These are phyloP conservation scores for Coluber constrictor DNA, from an alignment of 2,797 vertebrate species.

Conservation along the genomic window DNA sequence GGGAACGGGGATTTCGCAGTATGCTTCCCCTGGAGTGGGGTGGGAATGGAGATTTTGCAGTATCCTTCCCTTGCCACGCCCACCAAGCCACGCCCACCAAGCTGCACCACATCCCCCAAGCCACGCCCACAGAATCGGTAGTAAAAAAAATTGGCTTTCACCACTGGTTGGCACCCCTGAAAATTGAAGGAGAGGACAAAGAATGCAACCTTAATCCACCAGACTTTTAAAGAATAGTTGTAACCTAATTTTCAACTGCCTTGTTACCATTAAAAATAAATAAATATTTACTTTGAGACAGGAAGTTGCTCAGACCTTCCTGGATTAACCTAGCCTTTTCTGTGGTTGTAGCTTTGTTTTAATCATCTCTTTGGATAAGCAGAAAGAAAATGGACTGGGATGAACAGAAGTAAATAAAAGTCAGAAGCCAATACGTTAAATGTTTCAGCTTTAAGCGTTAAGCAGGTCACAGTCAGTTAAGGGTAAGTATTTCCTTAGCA, in stretches of 20 bases:
- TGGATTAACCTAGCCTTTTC: background rate
- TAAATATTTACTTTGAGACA: constrained; percentile 7
- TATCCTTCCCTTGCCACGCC: no score
- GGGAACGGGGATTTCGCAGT: no score
- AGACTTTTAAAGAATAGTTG: constrained; percentile 20
- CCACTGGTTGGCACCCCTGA: background rate
- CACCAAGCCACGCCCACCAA: no score
- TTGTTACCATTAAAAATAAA: background rate
- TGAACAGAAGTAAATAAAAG: background rate
- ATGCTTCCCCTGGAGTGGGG: no score
- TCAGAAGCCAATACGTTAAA: background rate
- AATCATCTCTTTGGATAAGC: background rate
- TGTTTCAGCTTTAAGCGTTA: background rate
- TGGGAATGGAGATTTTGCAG: no score
- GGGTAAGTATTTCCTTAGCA: background rate
- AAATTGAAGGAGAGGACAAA: background rate
- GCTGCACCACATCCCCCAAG: no score
- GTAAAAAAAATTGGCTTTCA: no score
- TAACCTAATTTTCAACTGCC: background rate
- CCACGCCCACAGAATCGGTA: no score
- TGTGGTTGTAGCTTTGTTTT: background rate
- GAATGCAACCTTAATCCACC: constrained; percentile 19
- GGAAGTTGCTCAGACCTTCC: background rate
- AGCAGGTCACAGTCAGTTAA: background rate
- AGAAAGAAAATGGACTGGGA: background rate